A percentile compares a stretch with the other conserved stretches of the same genome.
Conservation (phyloP, 2,113 vertebrate genomes). For the Pseudois nayaur region DNA sequence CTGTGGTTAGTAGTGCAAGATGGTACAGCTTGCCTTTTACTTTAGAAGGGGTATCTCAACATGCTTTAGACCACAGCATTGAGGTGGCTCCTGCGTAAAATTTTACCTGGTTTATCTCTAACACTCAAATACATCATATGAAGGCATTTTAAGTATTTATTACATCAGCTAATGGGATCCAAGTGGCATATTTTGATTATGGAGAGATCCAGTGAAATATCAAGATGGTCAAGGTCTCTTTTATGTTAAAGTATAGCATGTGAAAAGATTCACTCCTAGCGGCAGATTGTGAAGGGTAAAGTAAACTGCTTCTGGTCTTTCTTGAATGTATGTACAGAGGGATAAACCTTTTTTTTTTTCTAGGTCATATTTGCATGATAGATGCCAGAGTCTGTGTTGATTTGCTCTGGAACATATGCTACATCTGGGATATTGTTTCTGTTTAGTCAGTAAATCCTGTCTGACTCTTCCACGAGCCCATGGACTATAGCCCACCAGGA, state of each 20-base stretch:
- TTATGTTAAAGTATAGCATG: not conserved
- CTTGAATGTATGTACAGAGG: not conserved
- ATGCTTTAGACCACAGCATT: not conserved
- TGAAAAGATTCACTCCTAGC: not conserved
- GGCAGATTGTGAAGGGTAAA: not conserved
- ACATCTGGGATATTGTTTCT: not conserved
- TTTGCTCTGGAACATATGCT: not conserved
- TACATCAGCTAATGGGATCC: not conserved
- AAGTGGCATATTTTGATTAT: not conserved
- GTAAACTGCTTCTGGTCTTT: not conserved
- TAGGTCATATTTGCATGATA: not conserved
- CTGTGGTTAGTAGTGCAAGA: not conserved
- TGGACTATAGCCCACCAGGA: not conserved
- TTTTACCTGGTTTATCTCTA: not conserved
- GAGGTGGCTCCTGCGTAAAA: not conserved
- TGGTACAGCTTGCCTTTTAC: not conserved
- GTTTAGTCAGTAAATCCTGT: not conserved
- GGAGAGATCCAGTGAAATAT: not conserved
- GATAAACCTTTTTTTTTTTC: not conserved
- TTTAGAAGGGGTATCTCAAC: not conserved
- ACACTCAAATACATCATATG: not conserved
- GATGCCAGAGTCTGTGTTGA: not conserved
- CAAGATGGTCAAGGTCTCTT: not conserved
- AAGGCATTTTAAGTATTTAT: not conserved
- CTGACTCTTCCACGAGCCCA: not conserved